Base-by-base conservation (phyloP, 2,797 vertebrate genomes). In the Centropyge bicolor region DNA sequence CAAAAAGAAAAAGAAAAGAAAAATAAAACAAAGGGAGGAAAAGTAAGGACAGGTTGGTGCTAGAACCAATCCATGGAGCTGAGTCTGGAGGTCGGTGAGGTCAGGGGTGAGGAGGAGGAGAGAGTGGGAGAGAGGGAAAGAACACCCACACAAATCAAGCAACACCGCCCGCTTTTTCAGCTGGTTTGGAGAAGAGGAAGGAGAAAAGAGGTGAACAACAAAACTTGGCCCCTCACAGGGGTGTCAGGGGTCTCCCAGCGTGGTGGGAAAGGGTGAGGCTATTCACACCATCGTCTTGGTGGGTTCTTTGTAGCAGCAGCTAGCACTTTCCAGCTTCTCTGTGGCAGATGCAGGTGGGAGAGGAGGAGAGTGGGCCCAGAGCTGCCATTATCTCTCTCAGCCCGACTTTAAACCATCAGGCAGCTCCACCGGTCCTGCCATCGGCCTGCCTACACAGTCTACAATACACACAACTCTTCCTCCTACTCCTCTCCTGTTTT, bases 321-420 rank as follows among this genome's bases (percentile, higher is more conserved):
- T 91, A 90, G 80, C 90, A 94, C 93, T 92, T 94, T 87, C 88
- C 83, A 83, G 74, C 87, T 75, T 66, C 55, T 85, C 70, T 81
- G 78, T 78, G 82, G 88, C 78, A 73, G 76, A 72, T 70, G 75
- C 75, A 83, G 91, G 90, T 83, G 74, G 79, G 82, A 77, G 78
- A 68, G 86, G 88, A 87, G 74, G 76, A 81, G 81, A 90, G 83
- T 46, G 86, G 90, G 91, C 89, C 91, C 73, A 40, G 73, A 76
- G 91, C 91, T 94, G 95, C 96, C 96, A 96, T 95, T 91, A 94
- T 94, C 93, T 95, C 94, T 91, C 91, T 87, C 86, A 92, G 92
- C 81, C 80, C 90, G 90, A 78, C 76, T 85, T 81, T 69, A 77
- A 61, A 75, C 80, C 83, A 61, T 70, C 65, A 69, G 84, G 77